Base-by-base conservation (phyloP, 2,113 vertebrate species). In the Atherinomorus stipes region DNA sequence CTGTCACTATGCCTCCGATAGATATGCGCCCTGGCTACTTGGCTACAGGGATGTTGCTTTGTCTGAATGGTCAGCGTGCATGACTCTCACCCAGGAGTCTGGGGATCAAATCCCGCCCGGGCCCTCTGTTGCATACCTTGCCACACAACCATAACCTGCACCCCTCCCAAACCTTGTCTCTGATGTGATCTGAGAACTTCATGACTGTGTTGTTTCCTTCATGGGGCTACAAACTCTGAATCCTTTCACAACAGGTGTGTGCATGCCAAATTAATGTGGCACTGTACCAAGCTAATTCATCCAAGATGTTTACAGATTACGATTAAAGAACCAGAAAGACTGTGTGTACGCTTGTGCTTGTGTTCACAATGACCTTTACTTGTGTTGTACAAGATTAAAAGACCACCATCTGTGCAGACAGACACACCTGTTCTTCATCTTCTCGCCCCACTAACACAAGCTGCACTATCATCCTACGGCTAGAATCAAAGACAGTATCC, bases 361-460 rank as follows among this genome's bases (percentile, higher is more conserved):
- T 54, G 45, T 63, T 49, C 53, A 53, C 47, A 26, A 47, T 23
- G 45, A 40, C 19, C 31, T 54, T n/a, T 37, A 4, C 50, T 47
- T 60, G 38, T 68, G 47, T 21, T 51, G 45, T 21, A 18, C 45
- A 47, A 58, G 54, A 52, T 61, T 52, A 62, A 53, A 40, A 71
- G 51, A 64, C 37, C 38, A 11, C 51, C 50, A 64, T 73, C 38
- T 73, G 59, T 54, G 57, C 22, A 54, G 54, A 7, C 26, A 62
- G 40, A 66, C 79, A 83, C 79, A 88, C 79, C 77, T 86, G 79
- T 81, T 81, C 65, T 70, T 77, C 66, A 89, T 74, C 74, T 78
- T 37, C 54, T 58, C 49, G 76, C 50, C 61, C 56, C 5, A 34
- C 31, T 34, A 7, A 34, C 31, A 34, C 31, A 63, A 51, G 68